Base-by-base conservation (phyloP, 2,113 vertebrate species). In the Stercorarius parasiticus region DNA sequence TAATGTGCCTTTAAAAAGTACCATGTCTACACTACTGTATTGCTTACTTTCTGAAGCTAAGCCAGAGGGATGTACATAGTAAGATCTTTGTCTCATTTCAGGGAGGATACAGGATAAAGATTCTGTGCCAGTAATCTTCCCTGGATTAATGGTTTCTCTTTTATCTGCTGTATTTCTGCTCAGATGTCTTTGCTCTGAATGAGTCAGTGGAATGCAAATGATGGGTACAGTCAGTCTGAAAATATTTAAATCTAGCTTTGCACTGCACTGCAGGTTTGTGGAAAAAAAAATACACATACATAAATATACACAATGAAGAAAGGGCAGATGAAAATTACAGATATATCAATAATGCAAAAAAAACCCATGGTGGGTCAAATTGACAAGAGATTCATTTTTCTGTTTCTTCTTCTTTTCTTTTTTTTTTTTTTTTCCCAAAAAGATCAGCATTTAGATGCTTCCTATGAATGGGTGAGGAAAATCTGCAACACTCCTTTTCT, bases 121-220 rank as follows among this genome's bases (percentile, higher is more conserved):
- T 99, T 99, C 99, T 98, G 98, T 98, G 98, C 98, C 99, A 99
- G 99, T 99, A 99, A 99, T 99, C 99, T 99, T 99, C 97, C 98
- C 98, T 98, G 99, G 99, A 99, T 99, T 99, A 99, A 99, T 99
- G 98, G 99, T 99, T 99, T 99, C 99, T 99, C 99, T 99, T 99
- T 99, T 99, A 99, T 99, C 99, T 99, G 99, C 98, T 98, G 98
- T 98, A 99, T 99, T 99, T 99, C 98, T 97, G 98, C 98, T 99
- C 99, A 99, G 99, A 99, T 99, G 99, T 99, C 99, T 99, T 98
- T 98, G 98, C 99, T 98, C 98, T 98, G 98, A 98, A 98, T 98
- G 98, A 99, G 98, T 98, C 99, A 98, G 98, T 99, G 98, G 99
- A 99, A 99, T 99, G 99, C 99, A 99, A 99, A 99, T 99, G 98